Percentiles rank a stretch among this genome's conserved stretches.
phyloP scores from a whole-genome alignment of 2,888 invertebrate genomes.

The Drosophila subsilvestris region DNA sequence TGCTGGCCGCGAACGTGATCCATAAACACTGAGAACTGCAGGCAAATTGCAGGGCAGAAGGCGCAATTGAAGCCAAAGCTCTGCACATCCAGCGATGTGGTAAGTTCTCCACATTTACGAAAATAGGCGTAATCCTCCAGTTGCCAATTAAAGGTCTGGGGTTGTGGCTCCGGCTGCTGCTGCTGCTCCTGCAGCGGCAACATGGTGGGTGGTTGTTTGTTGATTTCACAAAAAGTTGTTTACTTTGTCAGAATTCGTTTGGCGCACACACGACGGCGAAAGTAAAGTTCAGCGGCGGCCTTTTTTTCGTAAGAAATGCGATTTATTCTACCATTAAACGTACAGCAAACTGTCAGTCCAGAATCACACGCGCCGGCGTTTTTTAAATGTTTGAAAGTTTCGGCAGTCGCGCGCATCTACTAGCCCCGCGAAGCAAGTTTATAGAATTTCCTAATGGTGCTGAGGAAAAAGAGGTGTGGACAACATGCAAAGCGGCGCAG shows the following conservation, averaged over 20 bases:
- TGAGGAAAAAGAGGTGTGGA: too few species aligned
- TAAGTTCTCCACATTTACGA: constrained; percentile 80
- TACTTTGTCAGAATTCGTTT: not conserved
- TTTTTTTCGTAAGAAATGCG: not conserved
- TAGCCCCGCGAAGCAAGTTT: not conserved
- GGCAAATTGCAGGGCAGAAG: constrained; percentile 78
- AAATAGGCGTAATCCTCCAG: constrained; percentile 78
- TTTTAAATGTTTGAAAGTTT: not conserved
- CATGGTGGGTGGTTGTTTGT: constrained; percentile 17
- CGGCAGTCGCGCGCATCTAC: not conserved
- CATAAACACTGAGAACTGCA: constrained; percentile 76
- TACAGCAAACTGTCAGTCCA: not conserved
- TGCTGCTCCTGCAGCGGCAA: constrained; percentile 46
- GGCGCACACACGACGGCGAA: not conserved
- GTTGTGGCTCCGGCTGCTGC: constrained; percentile 29
- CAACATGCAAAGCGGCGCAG: too few species aligned
- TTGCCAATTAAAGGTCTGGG: constrained; percentile 66
- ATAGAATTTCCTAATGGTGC: too few species aligned
- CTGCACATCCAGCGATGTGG: constrained; percentile 78
- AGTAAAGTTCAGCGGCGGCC: not conserved
- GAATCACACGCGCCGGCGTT: not conserved
- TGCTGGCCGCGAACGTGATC: constrained; percentile 76
- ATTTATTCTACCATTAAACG: not conserved
- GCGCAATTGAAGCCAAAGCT: constrained; percentile 79
- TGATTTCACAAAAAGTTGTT: not conserved